Conservation (phyloP, 2,888 invertebrate species). For the Watsonalla binaria region DNA sequence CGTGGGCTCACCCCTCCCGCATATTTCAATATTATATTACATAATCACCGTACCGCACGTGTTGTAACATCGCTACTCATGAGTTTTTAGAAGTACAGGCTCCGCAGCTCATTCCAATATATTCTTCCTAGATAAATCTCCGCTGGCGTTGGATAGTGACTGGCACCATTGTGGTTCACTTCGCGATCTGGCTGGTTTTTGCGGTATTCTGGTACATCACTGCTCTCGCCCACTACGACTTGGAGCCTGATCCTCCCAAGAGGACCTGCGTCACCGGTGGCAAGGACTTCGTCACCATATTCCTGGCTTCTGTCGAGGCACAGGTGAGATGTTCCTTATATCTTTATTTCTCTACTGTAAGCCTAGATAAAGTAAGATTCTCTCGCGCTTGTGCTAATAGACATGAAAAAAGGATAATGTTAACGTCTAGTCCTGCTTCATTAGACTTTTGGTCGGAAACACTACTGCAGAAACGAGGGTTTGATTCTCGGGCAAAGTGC, state of each 20-base stretch:
- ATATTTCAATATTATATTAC: no score
- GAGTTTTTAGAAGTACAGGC: no score
- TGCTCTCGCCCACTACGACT: slow-evolving; percentile 68
- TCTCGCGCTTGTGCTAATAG: no score
- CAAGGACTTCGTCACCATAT: slow-evolving; percentile 67
- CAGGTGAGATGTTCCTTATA: slow-evolving; percentile 38
- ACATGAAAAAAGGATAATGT: not conserved
- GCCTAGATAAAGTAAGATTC: no score
- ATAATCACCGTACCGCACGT: no score
- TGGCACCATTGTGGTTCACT: slow-evolving; percentile 65
- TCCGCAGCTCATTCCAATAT: no score
- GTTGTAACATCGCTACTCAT: no score
- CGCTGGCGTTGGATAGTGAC: slow-evolving; percentile 74
- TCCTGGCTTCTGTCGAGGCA: slow-evolving; percentile 70
- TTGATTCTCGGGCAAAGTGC: no score
- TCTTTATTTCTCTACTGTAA: not conserved
- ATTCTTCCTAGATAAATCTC: slow-evolving; percentile 53
- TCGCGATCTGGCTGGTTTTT: slow-evolving; percentile 68
- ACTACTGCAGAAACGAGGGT: no score
- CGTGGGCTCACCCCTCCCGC: no score
- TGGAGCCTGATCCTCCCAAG: slow-evolving; percentile 64
- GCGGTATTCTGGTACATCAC: slow-evolving; percentile 71
- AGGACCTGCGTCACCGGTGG: slow-evolving; percentile 66
- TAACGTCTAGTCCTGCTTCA: no score
- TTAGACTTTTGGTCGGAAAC: no score